A percentile compares a stretch with the other conserved stretches of the same genome.
Evolutionary conservation across 2,797 vertebrate genomes (phyloP).

Genomic region (Pangasius larnaudii): DNA sequence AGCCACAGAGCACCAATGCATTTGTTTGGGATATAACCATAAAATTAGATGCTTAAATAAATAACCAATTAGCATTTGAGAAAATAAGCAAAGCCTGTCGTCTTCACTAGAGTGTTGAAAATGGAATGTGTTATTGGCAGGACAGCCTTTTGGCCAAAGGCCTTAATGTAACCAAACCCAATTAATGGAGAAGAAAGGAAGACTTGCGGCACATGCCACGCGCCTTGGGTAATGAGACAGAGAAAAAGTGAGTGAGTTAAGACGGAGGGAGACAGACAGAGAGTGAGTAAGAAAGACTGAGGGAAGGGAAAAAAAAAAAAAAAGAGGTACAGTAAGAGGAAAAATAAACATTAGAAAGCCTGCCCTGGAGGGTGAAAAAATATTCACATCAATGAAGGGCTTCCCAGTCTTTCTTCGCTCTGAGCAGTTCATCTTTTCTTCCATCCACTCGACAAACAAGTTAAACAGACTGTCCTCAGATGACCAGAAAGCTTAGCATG

Average conservation of each 20-base stretch:
- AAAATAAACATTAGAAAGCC: constrained; percentile 43
- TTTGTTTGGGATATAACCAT: constrained; percentile 66
- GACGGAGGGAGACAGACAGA: constrained; percentile 61
- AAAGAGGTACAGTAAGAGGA: not conserved
- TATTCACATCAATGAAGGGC: constrained; percentile 26
- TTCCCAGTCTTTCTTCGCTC: constrained; percentile 29
- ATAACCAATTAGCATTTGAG: constrained; percentile 76
- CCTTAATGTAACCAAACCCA: constrained; percentile 86
- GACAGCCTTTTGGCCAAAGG: constrained; percentile 78
- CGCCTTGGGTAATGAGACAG: constrained; percentile 75
- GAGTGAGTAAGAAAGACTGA: constrained; percentile 13
- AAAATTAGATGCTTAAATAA: constrained; percentile 77
- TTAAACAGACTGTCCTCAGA: not conserved
- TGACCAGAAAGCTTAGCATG: not conserved
- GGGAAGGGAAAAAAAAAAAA: not conserved
- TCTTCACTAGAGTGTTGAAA: constrained; percentile 71
- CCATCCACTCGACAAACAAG: not conserved
- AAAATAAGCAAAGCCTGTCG: constrained; percentile 68
- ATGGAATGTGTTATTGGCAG: constrained; percentile 77
- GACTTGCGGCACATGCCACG: constrained; percentile 71
- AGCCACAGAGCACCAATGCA: constrained; percentile 9
- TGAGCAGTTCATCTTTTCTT: constrained; percentile 18
- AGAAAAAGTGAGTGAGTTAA: constrained; percentile 71
- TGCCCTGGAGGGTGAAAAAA: constrained; percentile 41
- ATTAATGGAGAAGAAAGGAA: constrained; percentile 82